Evolutionary conservation across 2,888 invertebrate genomes (phyloP), one percentile per base, ranked within the genome.

Genomic region (Psococerastis gibbosa): DNA sequence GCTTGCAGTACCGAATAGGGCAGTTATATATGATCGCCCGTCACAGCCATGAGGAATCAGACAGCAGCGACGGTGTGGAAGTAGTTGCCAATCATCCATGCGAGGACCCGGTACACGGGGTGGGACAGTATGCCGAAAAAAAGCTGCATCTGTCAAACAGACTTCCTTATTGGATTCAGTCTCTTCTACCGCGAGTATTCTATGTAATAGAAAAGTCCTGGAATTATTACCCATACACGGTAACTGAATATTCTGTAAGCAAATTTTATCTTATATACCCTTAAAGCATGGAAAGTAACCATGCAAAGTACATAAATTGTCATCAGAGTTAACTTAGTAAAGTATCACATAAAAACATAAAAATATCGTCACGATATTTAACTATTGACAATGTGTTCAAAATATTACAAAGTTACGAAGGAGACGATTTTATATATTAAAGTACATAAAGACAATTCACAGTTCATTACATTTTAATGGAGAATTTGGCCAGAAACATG

Each of bases 21-120:
- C 91, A 92, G 60, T 68, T 91, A 47, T 91, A 89, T 60, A 92
- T 91, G 91, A 91, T 91, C 55, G 88, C 89, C 2, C 73, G 89
- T 42, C 91, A 92, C 58, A 89, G 89, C 59, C 75, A 80, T 54
- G 89, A 91, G 56, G 88, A 92, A 57, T 87, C 88, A 0, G 79
- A 78, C 49, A 76, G 78, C 48, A 87, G 88, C 0, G 88, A 89
- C 62, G 91, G 91, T 2, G 89, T 91, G 1, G 89, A 91, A 60
- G 88, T 91, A 1, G 71, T 91, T 6, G 79, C 79, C 47, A 91
- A 89, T 60, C 72, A 74, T 48, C 73, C 80, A 47, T 80, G 83
- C 54, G 73, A 73, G 49, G 82, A 91, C 65, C 71, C 77, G 20
- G 65, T 69, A 8, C 77, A 87, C 58, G 89, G 89, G 2, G 70